Evolutionary conservation across 2,797 vertebrate species (phyloP), one percentile per base, ranked within the genome.

Genomic region (Cichlasoma orientale): DNA sequence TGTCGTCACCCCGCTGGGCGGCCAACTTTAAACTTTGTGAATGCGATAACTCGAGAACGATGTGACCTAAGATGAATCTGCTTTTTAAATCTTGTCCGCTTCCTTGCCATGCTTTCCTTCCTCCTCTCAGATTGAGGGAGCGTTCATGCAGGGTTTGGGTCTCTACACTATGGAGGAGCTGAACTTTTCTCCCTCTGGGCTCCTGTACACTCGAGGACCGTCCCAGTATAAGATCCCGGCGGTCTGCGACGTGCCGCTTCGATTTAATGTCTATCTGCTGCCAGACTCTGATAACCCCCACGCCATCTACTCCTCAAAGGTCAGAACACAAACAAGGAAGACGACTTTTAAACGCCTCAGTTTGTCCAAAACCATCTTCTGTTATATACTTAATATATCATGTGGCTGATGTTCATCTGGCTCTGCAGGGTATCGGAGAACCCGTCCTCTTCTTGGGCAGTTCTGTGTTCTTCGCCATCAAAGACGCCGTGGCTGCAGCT

Each of bases 251-350:
- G 78, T 97, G 58, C 96, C 97, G 2, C 94, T 95, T 18, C 79
- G 84, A 7, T 93, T 98, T 83, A 91, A 89, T 12, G 84, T 97
- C 57, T 96, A 95, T 9, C 92, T 98, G 74, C 92, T 98, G 83
- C 38, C 95, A 0, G 90, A 79, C 71, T 91, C 95, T 23, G 1
- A 21, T 61, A 97, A 98, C 79, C 95, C 95, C 0, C 92, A 96
- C 12, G 95, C 96, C 86, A 96, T 98, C 90, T 98, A 97, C 88
- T 98, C 97, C 11, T 97, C 97, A 13, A 98, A 97, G 96, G 97
- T 97, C 72, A 3, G 68, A 13, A 4, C 29, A 18, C 23, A 29
- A 5, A 6, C 12, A 2, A 31, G 5, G 47, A 53, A 21, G 68
- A 9, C 23, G 3, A 5, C n/a, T 61, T 61, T 36, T 7, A 41